These are phyloP conservation scores for Parauchenoglanis ngamensis DNA, from an alignment of 2,797 vertebrate species.

Conservation along the genomic window DNA sequence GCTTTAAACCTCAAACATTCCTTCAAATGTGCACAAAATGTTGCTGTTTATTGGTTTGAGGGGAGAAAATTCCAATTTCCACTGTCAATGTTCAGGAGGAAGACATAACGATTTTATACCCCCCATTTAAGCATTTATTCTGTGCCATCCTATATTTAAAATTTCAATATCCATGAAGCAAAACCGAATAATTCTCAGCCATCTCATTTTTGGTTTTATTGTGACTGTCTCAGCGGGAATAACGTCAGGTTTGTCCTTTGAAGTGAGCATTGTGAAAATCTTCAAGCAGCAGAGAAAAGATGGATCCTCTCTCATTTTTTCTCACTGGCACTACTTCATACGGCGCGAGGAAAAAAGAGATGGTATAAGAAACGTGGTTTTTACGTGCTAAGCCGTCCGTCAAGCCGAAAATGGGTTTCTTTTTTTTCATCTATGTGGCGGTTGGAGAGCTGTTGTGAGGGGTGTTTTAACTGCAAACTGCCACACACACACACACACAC, in stretches of 20 bases:
- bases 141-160: constrained; percentile 59
- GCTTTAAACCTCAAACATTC: neutral
- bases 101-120: constrained; percentile 41
- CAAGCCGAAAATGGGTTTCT: constrained; percentile 66
- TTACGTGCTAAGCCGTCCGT: constrained; percentile 76
- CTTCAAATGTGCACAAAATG: neutral
- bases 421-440: constrained; percentile 12
- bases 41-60: neutral
- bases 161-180: constrained; percentile 66
- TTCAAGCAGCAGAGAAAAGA: constrained; percentile 72
- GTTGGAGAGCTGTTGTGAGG: constrained; percentile 1
- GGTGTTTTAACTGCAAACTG: neutral
- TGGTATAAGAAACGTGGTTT: constrained; percentile 72
- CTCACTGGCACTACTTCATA: constrained; percentile 75
- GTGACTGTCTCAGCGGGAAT: constrained; percentile 74
- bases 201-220: constrained; percentile 39
- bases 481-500: neutral
- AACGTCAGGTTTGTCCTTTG: constrained; percentile 78
- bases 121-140: constrained; percentile 75
- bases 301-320: constrained; percentile 48
- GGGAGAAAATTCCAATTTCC: neutral
- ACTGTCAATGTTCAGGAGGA: constrained; percentile 31
- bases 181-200: constrained; percentile 44
- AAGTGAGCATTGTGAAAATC: constrained; percentile 76
- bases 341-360: constrained; percentile 65